phyloP scores from a whole-genome alignment of 1,140 invertebrate species.

The Antheraea pernyi region DNA sequence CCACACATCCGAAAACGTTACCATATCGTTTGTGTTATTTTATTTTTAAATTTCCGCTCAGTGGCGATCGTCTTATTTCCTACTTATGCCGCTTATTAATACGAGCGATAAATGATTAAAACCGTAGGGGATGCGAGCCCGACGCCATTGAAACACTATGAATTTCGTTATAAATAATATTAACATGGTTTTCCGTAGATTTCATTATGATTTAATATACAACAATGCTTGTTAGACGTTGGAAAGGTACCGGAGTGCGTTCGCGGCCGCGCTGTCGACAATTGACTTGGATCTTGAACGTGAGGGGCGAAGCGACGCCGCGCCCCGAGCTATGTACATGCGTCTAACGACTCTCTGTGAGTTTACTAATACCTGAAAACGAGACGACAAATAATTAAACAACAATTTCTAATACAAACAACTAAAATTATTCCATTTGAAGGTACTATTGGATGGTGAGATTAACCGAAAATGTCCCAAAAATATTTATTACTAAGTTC shows the following conservation, averaged over 20 bases:
- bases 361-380: not conserved
- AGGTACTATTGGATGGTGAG: too few species aligned
- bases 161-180: constrained; percentile 37
- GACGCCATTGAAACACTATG: constrained; percentile 34
- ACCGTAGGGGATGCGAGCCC: constrained; percentile 1
- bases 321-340: constrained; percentile 33
- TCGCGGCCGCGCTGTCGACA: constrained; percentile 1
- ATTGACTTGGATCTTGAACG: not conserved
- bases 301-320: not conserved
- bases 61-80: too few species aligned
- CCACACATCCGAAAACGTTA: too few species aligned
- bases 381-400: too few species aligned
- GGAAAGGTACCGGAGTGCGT: not conserved
- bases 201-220: constrained; percentile 2
- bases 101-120: too few species aligned
- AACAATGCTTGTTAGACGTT: not conserved
- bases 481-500: too few species aligned
- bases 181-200: constrained; percentile 8
- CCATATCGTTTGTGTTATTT: too few species aligned
- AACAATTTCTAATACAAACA: too few species aligned
- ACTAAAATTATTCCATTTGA: too few species aligned
- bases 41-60: too few species aligned
- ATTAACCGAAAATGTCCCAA: too few species aligned
- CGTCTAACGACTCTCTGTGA: constrained; percentile 14
- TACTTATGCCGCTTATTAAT: too few species aligned